Conservation (phyloP, 1,140 invertebrate species). For the Agraylea sexmaculata region DNA sequence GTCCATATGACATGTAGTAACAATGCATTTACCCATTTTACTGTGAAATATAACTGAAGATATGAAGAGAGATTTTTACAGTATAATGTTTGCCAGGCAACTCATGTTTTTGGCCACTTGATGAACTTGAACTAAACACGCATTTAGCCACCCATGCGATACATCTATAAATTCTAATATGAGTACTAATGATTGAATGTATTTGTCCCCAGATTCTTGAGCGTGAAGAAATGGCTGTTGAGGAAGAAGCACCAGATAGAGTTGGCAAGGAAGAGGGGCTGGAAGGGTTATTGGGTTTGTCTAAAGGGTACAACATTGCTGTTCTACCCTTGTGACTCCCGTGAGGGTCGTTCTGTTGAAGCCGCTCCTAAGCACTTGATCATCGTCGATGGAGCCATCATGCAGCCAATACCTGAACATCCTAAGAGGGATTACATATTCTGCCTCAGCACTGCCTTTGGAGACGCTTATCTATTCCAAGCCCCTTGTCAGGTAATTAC, state of each 20-base stretch:
- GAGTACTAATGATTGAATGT: neutral
- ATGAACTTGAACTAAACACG: too few species aligned
- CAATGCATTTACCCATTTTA: too few species aligned
- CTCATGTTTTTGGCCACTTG: too few species aligned
- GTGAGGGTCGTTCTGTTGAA: constrained; percentile 81
- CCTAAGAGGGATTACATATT: constrained; percentile 96
- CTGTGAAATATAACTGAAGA: too few species aligned
- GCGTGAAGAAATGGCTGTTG: constrained; percentile 96
- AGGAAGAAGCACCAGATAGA: constrained; percentile 95
- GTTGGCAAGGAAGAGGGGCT: constrained; percentile 85
- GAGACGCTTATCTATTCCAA: constrained; percentile 95
- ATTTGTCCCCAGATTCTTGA: constrained; percentile 72
- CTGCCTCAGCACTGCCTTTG: constrained; percentile 94
- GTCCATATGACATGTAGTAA: too few species aligned
- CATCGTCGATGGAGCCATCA: constrained; percentile 94
- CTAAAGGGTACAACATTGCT: constrained; percentile 92
- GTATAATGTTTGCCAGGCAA: too few species aligned
- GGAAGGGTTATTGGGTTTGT: constrained; percentile 98
- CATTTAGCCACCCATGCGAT: too few species aligned
- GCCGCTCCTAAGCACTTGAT: constrained; percentile 89
- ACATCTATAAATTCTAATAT: neutral
- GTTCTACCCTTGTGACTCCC: constrained; percentile 92
- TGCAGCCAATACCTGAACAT: constrained; percentile 97
- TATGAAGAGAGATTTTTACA: too few species aligned
- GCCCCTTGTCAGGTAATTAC: constrained; percentile 59